Evolutionary conservation across 2,113 vertebrate genomes (phyloP).

Genomic region (Loxodonta africana): DNA sequence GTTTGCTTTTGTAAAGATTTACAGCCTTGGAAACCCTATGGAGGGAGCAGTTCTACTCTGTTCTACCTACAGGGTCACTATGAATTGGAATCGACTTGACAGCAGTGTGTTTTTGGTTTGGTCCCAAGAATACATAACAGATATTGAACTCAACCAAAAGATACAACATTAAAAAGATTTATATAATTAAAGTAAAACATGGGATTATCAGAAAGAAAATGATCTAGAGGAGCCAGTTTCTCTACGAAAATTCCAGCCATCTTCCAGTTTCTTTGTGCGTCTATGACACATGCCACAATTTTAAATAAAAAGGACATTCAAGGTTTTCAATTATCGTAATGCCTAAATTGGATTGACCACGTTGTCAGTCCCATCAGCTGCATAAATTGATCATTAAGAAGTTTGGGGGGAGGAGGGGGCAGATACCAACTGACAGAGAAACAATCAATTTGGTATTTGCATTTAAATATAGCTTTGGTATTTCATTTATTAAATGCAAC

Average conservation of each 20-base stretch:
- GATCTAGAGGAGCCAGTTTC: background rate
- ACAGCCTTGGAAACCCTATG: no score
- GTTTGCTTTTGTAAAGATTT: no score
- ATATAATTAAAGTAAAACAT: background rate
- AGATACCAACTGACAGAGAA: background rate
- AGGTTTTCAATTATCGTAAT: constrained; percentile 73
- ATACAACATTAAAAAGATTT: background rate
- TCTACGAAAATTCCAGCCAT: background rate
- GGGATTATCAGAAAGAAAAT: background rate
- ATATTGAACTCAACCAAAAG: background rate
- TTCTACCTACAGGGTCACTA: no score
- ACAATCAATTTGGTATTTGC: constrained; percentile 71
- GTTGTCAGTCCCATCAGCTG: constrained; percentile 62
- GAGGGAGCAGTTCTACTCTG: no score
- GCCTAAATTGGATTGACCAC: constrained; percentile 66
- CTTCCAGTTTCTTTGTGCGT: background rate
- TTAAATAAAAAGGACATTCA: constrained; percentile 44
- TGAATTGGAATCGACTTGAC: no score
- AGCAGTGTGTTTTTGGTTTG: no score
- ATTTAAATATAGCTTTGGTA: constrained; percentile 55
- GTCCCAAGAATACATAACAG: background rate
- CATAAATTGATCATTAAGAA: constrained; percentile 71
- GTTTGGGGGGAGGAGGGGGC: background rate
- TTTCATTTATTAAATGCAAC: background rate
- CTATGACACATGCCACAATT: background rate